Base-by-base conservation (phyloP, 2,888 invertebrate genomes). In the Urechis unicinctus region DNA sequence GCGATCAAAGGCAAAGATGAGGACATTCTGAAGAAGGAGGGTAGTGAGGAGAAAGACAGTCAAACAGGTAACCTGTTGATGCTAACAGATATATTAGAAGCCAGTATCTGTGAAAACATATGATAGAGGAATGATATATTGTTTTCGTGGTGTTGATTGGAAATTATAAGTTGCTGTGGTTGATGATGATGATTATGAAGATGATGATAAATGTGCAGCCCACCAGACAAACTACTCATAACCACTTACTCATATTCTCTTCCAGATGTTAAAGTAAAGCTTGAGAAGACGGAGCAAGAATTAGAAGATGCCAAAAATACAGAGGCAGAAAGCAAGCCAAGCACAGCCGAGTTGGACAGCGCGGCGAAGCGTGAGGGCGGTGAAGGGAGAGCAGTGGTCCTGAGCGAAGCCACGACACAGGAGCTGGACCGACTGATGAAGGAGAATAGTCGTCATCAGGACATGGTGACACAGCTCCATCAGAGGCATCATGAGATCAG, bases 401-500 rank as follows among this genome's bases (percentile, higher is more conserved):
- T 72, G 4, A 60, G 61, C 41, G 62, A 90, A 71, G 86, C 87
- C 1, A 85, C 95, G 24, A 85, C 88, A 44, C 87, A 90, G 62
- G 87, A 92, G 25, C 89, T 94, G 72, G 85, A 86, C 53, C 89
- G 92, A 72, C 84, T 95, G 58, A 90, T 92, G 73, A 85, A 84
- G 1, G 96, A 97, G 81, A 96, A 94, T 80, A 84, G 88, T 46
- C 88, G 89, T 63, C 83, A 97, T n/a, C 92, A 95, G 80, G 88
- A 88, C 29, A 81, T 93, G 53, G 90, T 91, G 69, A 93, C 94
- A 2, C 86, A 89, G 3, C 82, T 96, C 43, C 96, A 96, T 72
- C 92, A 94, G 80, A 87, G 88, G 66, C 91, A 95, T 73, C 95
- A 95, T 72, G 87, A 89, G 17, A 91, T 91, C 82, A 91, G 90